These are phyloP conservation scores for Apus apus DNA, from an alignment of 2,113 vertebrate genomes.

Conservation along the genomic window DNA sequence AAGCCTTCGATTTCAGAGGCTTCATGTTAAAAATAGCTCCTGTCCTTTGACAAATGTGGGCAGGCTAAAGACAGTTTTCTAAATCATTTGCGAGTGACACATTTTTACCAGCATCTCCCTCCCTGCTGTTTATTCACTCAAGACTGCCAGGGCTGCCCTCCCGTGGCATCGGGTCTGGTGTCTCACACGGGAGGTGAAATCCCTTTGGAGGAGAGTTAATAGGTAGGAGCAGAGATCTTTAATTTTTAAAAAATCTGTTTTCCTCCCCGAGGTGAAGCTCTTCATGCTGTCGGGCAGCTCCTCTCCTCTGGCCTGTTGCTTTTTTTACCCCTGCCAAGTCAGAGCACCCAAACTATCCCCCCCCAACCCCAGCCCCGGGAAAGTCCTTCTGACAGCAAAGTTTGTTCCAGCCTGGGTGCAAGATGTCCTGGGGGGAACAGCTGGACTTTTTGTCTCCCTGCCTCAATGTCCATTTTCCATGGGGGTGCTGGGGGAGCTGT, in stretches of 20 bases:
- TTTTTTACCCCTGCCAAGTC: neutral
- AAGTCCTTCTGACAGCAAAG: neutral
- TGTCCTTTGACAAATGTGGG: neutral
- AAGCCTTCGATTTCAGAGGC: neutral
- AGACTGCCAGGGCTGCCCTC: neutral
- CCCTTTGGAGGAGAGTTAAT: neutral
- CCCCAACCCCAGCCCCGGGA: no score
- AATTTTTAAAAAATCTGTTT: neutral
- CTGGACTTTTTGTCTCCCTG: slow-evolving; percentile 22
- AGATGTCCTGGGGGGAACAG: neutral
- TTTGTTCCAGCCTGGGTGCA: neutral
- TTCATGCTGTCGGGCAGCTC: neutral
- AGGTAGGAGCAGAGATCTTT: neutral
- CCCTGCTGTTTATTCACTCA: neutral
- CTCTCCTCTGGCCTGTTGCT: neutral
- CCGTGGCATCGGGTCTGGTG: neutral
- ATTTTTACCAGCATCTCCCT: neutral
- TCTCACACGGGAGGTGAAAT: neutral
- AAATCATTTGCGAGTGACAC: neutral
- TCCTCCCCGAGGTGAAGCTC: neutral
- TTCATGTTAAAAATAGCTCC: slow-evolving; percentile 31
- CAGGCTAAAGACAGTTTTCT: neutral
- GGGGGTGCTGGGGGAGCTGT: neutral
- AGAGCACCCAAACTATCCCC: neutral
- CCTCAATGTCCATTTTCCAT: neutral